Base-by-base conservation (phyloP, 2,113 vertebrate species). In the Xiphophorus hellerii region DNA sequence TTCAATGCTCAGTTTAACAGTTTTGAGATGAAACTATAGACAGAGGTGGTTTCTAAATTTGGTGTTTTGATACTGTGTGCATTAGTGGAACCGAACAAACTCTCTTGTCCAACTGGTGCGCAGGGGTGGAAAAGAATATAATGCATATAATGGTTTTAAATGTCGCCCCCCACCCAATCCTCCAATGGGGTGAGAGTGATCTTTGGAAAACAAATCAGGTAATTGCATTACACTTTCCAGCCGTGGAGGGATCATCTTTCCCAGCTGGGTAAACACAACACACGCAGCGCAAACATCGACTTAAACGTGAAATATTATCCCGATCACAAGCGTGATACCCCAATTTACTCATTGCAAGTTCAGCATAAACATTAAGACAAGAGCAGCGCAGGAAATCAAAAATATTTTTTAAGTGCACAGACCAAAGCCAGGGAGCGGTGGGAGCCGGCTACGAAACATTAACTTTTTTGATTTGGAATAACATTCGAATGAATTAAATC, bases 211-310 rank as follows among this genome's bases (percentile, higher is more conserved):
- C 37, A 74, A 89, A 90, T 91, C 81, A 84, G 83, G 86, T 92
- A 92, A 93, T 92, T 92, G 68, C 87, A 91, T 93, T 93, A 93
- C n/a, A 20, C 74, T 86, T 87, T 84, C 77, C 82, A 80, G 82
- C 86, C 27, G 2, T 66, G 58, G 33, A 58, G 75, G 88, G 90
- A 93, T 94, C 88, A 81, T 88, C 89, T 93, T 92, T 90, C 92
- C 81, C 91, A 87, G 88, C 90, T 94, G 89, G 83, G 85, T 92
- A 91, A 93, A 92, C 77, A 82, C 85, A 85, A 90, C 91, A 82
- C 86, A 84, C 77, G 71, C 83, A 85, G 87, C 82, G 87, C 87
- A 90, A 93, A 93, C 90, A 91, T 83, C 77, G 80, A 82, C 86
- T 92, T 84, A 86, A 87, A 92, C 81, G 82, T 92, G 91, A 93